Base-by-base conservation (phyloP, 2,888 invertebrate species). In the Apamea sordens region DNA sequence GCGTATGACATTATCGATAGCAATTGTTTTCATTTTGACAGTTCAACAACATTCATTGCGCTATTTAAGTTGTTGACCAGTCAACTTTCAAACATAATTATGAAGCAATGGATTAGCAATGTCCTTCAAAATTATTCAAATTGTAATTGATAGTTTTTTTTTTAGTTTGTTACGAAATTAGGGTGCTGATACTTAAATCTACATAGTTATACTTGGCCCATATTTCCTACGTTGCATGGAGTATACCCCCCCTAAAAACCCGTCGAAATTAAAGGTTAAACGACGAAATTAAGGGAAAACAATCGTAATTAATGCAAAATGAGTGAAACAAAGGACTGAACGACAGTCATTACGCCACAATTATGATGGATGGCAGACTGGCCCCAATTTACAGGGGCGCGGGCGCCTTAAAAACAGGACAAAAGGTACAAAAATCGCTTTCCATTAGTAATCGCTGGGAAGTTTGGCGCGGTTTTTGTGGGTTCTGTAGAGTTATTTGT, bases 361-460 rank as follows among this genome's bases (percentile, higher is more conserved):
- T 95, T 95, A 94, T 94, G 94, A 94, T 93, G 93, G 94, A 95
- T 93, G 92, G 92, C 91, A 89, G 86, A 63, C 79, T 82, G 84
- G 83, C 87, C 90, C 87, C 88, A 92, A 92, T 93, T 93, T 91
- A 92, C 91, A 90, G 89, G 90, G 90, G 84, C 77, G 84, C 88
- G 90, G 90, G 84, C 77, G 84, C 88, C 86, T 87, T 88, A 91
- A 92, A 92, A 91, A 90, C 79, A 73, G 89, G 88, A 93, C 92
- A 93, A 93, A 92, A 92, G 90, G 93, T 91, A 92, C 86, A 91
- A 93, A 93, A 94, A 92, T 91, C 89, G 86, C 84, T 71, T 79
- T 76, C 92, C 93, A 94, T 94, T 94, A 92, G 90, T 92, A 91
- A 92, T 90, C 84, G 87, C 89, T 91, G 89, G 85, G 82, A 80